phyloP scores from a whole-genome alignment of 2,113 vertebrate species.

The Paracanthobrama guichenoti region DNA sequence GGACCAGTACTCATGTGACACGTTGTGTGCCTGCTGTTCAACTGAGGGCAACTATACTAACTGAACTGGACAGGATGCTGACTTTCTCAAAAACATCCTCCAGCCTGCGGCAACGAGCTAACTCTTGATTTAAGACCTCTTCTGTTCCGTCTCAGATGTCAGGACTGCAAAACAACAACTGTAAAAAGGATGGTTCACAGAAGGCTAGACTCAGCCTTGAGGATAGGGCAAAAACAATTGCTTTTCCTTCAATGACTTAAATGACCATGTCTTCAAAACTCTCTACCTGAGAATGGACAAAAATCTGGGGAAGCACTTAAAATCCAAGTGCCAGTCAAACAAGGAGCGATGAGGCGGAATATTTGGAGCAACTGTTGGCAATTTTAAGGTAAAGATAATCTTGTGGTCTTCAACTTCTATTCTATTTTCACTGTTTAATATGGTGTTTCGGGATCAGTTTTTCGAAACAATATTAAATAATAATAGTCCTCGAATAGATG shows the following conservation, averaged over 20 bases:
- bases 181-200: neutral
- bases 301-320: neutral
- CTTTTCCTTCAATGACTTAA: neutral
- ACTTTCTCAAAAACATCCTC: constrained; percentile 56
- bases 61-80: constrained; percentile 60
- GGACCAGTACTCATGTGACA: neutral
- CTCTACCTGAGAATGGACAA: neutral
- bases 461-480: neutral
- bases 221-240: constrained; percentile 29
- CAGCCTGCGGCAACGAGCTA: constrained; percentile 46
- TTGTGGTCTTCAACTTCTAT: neutral
- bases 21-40: constrained; percentile 1
- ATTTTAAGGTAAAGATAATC: constrained; percentile 27
- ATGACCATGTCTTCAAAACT: neutral
- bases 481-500: neutral
- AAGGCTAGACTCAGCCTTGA: neutral
- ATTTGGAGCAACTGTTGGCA: constrained; percentile 19
- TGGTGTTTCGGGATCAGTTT: neutral
- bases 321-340: constrained; percentile 6
- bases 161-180: constrained; percentile 27
- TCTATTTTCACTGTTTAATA: neutral
- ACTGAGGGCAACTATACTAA: constrained; percentile 35
- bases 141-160: constrained; percentile 2
- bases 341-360: constrained; percentile 18
- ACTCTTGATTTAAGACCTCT: constrained; percentile 48